phyloP scores from a whole-genome alignment of 2,888 invertebrate genomes.

The Drosophila subquinaria region DNA sequence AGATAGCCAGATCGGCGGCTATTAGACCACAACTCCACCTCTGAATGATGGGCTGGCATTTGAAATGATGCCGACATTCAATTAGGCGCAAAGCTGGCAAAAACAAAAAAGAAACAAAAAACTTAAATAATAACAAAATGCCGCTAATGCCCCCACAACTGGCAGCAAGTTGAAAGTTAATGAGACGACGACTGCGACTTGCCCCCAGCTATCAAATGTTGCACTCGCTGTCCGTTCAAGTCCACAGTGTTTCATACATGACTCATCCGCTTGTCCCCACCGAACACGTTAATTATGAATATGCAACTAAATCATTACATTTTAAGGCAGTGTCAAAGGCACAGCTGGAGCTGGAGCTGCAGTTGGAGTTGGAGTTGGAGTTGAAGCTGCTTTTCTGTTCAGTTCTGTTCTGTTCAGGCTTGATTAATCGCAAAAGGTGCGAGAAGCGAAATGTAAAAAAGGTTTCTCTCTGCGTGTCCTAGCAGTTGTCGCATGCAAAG shows the following conservation, averaged over 20 bases:
- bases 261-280: slow-evolving; percentile 42
- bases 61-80: slow-evolving; percentile 79
- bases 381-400: not conserved
- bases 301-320: slow-evolving; percentile 84
- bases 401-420: slow-evolving; percentile 51
- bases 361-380: slow-evolving; percentile 9
- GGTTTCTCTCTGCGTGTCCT: slow-evolving; percentile 34
- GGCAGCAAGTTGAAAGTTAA: slow-evolving; percentile 63
- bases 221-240: slow-evolving; percentile 5
- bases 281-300: slow-evolving; percentile 80
- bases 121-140: slow-evolving; percentile 46
- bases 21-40: slow-evolving; percentile 57
- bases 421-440: slow-evolving; percentile 79
- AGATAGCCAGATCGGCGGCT: slow-evolving; percentile 20
- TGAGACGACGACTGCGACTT: slow-evolving; percentile 72
- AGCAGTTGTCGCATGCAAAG: slow-evolving; percentile 49
- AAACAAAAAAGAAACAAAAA: slow-evolving; percentile 42
- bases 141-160: slow-evolving; percentile 59
- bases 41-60: slow-evolving; percentile 66
- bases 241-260: slow-evolving; percentile 23
- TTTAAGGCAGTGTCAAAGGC: slow-evolving; percentile 82
- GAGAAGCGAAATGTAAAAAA: slow-evolving; percentile 44
- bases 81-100: slow-evolving; percentile 63
- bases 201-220: slow-evolving; percentile 42
- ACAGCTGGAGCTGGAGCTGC: slow-evolving; percentile 68